Evolutionary conservation across 1,140 invertebrate genomes (phyloP), one percentile per base, ranked within the genome.

Genomic region (Vanessa tameamea): DNA sequence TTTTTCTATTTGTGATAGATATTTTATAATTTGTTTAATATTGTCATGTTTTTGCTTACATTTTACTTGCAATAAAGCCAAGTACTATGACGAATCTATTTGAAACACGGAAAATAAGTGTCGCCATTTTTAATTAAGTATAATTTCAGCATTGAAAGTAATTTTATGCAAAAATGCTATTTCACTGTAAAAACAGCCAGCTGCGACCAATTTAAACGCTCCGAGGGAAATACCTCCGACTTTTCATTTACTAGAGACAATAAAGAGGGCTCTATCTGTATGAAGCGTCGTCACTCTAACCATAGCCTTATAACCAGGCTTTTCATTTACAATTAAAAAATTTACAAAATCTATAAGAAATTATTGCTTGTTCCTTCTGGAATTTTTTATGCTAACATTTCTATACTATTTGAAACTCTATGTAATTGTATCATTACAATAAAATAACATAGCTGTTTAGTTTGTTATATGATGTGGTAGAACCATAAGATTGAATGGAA

Each of bases 171-270:
- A 66, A 66, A 55, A 85, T 79, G 80, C 76, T 76, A 87, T 86
- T 87, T 78, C 72, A 76, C 85, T 74, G 75, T 72, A 75, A 77
- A 76, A 83, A 76, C 67, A 50, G 69, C 66, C 87, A 90, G 85
- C 84, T 88, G 88, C 72, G 83, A 77, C 82, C 81, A 83, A 83
- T 88, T 87, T 87, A 85, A 85, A 82, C 78, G 84, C 81, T 82
- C 74, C 74, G 76, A 80, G 81, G 85, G 84, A 84, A 84, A 84
- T 83, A 82, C 80, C 79, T 86, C 81, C 79, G 83, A 87, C 85
- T 86, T 88, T 88, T 88, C 88, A 90, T 87, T 90, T 90, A 88
- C 83, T 81, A 79, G 81, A 85, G 81, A 90, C 86, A 87, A 88
- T 90, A 87, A 88, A 90, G 81, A 79, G 82, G 78, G 82, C 82